These are phyloP conservation scores for Leptoclinus maculatus DNA, from an alignment of 2,797 vertebrate genomes.

Conservation along the genomic window DNA sequence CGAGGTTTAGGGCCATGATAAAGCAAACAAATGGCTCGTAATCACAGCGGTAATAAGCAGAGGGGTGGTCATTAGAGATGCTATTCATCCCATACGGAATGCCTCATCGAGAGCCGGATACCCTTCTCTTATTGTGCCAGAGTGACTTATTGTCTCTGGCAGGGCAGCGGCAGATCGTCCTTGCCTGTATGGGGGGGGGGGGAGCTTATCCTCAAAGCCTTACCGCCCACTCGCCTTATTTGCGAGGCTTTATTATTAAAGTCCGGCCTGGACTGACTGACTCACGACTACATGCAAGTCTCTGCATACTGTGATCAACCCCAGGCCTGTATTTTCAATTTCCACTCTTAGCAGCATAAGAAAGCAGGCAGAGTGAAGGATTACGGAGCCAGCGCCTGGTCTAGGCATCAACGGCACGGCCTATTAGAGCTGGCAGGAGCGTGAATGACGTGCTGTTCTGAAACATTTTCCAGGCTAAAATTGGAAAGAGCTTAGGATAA, in stretches of 20 bases:
- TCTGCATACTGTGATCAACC: conserved; percentile 38
- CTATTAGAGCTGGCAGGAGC: conserved; percentile 42
- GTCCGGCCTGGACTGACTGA: conserved; percentile 40
- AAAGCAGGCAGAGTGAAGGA: conserved; percentile 38
- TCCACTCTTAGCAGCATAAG: conserved; percentile 46
- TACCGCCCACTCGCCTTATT: conserved; percentile 52
- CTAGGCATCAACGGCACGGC: conserved; percentile 23
- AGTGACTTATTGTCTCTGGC: conserved; percentile 78
- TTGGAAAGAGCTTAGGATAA: conserved; percentile 25
- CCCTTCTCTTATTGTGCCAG: conserved; percentile 63
- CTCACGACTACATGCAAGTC: conserved; percentile 42
- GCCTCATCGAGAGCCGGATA: conserved; percentile 51
- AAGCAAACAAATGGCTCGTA: conserved; percentile 83
- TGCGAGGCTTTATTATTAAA: conserved; percentile 60
- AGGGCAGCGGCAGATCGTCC: conserved; percentile 49
- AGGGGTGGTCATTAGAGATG: conserved; percentile 77
- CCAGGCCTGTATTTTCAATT: conserved; percentile 46
- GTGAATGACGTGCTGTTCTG: conserved; percentile 6
- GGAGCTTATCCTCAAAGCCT: conserved; percentile 56
- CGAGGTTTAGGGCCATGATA: conserved; percentile 76
- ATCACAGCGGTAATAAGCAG: conserved; percentile 77
- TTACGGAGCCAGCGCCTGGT: conserved; percentile 35
- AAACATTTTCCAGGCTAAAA: conserved; percentile 32
- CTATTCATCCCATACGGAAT: conserved; percentile 73
- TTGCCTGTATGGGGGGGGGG: conserved; percentile 30